Evolutionary conservation across 2,888 invertebrate genomes (phyloP).

Genomic region (Caenorhabditis japonica): DNA sequence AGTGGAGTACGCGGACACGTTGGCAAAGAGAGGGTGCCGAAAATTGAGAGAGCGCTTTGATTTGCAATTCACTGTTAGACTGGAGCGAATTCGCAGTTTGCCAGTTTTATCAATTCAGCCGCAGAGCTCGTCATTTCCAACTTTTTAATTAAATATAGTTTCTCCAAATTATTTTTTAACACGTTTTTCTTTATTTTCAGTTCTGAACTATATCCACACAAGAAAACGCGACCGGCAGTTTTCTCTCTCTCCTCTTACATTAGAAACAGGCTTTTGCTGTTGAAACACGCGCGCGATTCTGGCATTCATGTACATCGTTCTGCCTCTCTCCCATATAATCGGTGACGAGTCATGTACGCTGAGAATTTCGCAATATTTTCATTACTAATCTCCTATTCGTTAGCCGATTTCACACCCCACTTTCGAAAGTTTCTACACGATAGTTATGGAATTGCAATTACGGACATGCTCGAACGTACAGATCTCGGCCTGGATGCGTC

Average conservation of each 20-base stretch:
- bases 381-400: neutral
- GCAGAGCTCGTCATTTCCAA: too few relatives aligned
- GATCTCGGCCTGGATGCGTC: constrained; percentile 73
- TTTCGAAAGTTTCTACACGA: constrained; percentile 67
- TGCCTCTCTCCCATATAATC: neutral
- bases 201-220: neutral
- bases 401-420: constrained; percentile 66
- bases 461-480: constrained; percentile 68
- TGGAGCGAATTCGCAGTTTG: too few relatives aligned
- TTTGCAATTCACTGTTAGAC: too few relatives aligned
- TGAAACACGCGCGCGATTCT: neutral
- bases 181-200: neutral
- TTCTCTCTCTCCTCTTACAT: too few relatives aligned
- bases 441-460: constrained; percentile 70
- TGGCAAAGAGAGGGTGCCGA: too few relatives aligned
- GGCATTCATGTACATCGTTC: neutral
- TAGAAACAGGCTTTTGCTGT: constrained; percentile 5
- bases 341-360: too few relatives aligned
- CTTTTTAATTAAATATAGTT: too few relatives aligned
- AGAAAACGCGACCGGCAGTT: too few relatives aligned
- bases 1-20: too few relatives aligned
- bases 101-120: too few relatives aligned
- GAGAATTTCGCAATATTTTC: neutral
- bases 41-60: too few relatives aligned
- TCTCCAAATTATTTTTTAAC: too few relatives aligned